Evolutionary conservation across 2,888 invertebrate species (phyloP), one percentile per base, ranked within the genome.

Genomic region (Chamaedrilus cognettii): DNA sequence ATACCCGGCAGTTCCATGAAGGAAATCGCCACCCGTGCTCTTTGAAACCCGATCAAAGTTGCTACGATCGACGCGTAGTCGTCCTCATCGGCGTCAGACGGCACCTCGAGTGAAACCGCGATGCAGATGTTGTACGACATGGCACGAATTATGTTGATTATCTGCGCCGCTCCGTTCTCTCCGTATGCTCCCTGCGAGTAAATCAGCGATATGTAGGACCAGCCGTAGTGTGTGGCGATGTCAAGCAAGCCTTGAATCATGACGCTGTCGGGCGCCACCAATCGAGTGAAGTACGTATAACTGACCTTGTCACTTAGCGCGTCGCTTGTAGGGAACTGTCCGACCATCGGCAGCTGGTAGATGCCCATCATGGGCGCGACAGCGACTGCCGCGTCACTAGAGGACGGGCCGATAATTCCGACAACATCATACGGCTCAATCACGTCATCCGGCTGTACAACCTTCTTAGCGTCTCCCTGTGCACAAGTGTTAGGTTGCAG

Each of bases 131-230:
- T 28, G 34, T 51, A 31, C 23, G 32, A 32, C 7, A 26, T 28
- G 19, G 58, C 28, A n/a, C 35, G 33, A 42, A 58, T 23, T 11
- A 52, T 32, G 34, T 55, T 50, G 31, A 59, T 57, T 4, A 70
- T 23, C 42, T 67, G 69, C 51, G 74, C 76, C 26, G 75, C 74
- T 2, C 75, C 76, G 35, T 75, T 72, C 26, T 74, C 68, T 0
- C 78, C 78, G 64, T 77, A 79, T 2, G 72, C 71, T 4, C 90
- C 90, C 78, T 90, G 89, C 1, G 90, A 90, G 81, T 90, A 89
- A 60, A 90, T 87, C 23, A 89, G 88, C 59, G 90, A 90, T 59
- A 91, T 89, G 81, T 91, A 91, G 15, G 89, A 90, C 91, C 91
- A 91, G 80, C 90, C 89, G 67, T 79, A 78, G 58, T 74, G 64